These are phyloP conservation scores for Rhynchotus rufescens DNA, from an alignment of 2,797 vertebrate species.

Conservation along the genomic window DNA sequence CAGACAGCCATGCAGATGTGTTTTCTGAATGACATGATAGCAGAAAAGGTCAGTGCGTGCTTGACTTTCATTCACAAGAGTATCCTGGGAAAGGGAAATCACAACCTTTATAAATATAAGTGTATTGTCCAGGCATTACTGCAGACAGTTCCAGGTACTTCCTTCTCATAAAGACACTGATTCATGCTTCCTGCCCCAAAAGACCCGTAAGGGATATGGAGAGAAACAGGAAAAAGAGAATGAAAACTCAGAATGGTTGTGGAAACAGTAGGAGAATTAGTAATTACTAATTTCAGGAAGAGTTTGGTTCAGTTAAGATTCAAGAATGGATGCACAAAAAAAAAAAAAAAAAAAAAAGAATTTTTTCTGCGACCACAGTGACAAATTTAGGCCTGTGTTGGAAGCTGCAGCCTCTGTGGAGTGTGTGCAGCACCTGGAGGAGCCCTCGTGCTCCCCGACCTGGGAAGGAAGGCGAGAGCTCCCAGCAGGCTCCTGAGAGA, in stretches of 20 bases:
- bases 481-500: not conserved
- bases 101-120: not conserved
- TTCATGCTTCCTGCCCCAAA: constrained; percentile 31
- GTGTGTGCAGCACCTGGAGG: accelerated
- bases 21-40: constrained; percentile 50
- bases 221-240: constrained; percentile 23
- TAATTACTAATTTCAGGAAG: not conserved
- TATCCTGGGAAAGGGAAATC: constrained; percentile 54
- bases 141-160: constrained; percentile 39
- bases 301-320: not conserved
- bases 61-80: constrained; percentile 52
- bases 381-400: accelerated
- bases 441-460: not conserved
- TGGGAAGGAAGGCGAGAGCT: not conserved
- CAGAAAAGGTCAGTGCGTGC: not conserved
- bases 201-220: not conserved
- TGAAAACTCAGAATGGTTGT: not conserved
- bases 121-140: not conserved
- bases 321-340: not conserved
- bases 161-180: constrained; percentile 5
- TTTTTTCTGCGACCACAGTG: not conserved
- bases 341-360: not conserved
- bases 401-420: not conserved
- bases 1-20: constrained; percentile 44
- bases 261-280: not conserved